Percentiles rank a stretch among this genome's conserved stretches.
These are phyloP conservation scores for Atlantisia rogersi DNA, from an alignment of 2,113 vertebrate species.

Conservation along the genomic window DNA sequence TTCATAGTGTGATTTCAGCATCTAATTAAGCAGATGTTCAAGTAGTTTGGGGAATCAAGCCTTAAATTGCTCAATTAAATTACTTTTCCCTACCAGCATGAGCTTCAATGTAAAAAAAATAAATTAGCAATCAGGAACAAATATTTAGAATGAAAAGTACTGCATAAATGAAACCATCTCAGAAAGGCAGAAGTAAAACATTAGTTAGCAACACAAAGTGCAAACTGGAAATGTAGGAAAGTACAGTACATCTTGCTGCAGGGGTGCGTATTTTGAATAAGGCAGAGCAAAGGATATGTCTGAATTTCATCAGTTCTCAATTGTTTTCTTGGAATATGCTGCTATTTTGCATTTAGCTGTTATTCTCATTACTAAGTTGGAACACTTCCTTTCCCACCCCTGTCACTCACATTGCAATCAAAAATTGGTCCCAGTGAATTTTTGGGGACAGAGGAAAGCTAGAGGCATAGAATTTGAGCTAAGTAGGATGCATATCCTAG, in stretches of 20 bases:
- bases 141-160: background rate
- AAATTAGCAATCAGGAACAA: conserved; percentile 16
- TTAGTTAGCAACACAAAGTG: background rate
- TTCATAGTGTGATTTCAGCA: conserved; percentile 24
- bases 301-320: background rate
- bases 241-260: background rate
- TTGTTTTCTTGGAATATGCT: background rate
- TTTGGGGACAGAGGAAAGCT: background rate
- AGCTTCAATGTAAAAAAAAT: background rate
- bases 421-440: background rate
- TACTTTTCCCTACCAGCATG: background rate
- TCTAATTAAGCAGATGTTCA: conserved; percentile 25
- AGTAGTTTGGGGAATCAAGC: background rate
- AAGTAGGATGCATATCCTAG: background rate
- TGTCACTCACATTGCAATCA: background rate
- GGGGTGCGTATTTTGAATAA: background rate
- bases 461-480: background rate
- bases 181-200: background rate
- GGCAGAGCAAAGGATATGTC: background rate
- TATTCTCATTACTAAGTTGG: background rate
- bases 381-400: background rate
- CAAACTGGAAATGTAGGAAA: background rate
- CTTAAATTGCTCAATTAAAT: background rate
- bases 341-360: background rate
- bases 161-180: background rate